Conservation (phyloP, 2,797 vertebrate species). For the Scleropages formosus region DNA sequence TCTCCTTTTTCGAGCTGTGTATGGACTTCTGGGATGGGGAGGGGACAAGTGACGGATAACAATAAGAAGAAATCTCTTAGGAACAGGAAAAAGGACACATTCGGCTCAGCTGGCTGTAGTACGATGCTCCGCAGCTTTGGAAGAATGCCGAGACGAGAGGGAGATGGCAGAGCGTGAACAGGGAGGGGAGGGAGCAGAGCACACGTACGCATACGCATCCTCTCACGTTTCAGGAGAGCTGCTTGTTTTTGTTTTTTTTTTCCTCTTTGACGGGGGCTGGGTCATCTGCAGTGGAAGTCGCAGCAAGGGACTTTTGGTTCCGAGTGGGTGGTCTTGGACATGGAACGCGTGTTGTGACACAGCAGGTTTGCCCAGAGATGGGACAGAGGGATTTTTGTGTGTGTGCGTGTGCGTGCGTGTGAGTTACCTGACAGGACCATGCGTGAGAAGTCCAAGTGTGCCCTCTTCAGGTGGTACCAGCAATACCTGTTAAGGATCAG, state of each 20-base stretch:
- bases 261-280: background rate
- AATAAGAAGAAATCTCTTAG: conserved; percentile 64
- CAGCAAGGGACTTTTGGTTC: conserved; percentile 51
- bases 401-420: conserved; percentile 43
- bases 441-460: conserved; percentile 71
- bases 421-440: conserved; percentile 44
- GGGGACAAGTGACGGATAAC: conserved; percentile 58
- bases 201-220: background rate
- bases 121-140: conserved; percentile 56
- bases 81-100: conserved; percentile 59
- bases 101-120: conserved; percentile 63
- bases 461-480: conserved; percentile 71
- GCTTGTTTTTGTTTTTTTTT: background rate
- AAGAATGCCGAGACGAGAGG: conserved; percentile 4
- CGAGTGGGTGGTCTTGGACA: conserved; percentile 71
- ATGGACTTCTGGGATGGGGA: conserved; percentile 53
- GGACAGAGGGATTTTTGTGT: conserved; percentile 29
- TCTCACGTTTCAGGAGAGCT: background rate
- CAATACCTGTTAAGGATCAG: background rate
- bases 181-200: background rate
- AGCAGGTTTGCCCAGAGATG: conserved; percentile 59
- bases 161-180: background rate
- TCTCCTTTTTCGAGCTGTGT: conserved; percentile 62
- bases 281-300: conserved; percentile 35
- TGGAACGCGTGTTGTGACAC: conserved; percentile 55